Evolutionary conservation across 2,113 vertebrate species (phyloP), one percentile per base, ranked within the genome.

Genomic region (Perccottus glenii): DNA sequence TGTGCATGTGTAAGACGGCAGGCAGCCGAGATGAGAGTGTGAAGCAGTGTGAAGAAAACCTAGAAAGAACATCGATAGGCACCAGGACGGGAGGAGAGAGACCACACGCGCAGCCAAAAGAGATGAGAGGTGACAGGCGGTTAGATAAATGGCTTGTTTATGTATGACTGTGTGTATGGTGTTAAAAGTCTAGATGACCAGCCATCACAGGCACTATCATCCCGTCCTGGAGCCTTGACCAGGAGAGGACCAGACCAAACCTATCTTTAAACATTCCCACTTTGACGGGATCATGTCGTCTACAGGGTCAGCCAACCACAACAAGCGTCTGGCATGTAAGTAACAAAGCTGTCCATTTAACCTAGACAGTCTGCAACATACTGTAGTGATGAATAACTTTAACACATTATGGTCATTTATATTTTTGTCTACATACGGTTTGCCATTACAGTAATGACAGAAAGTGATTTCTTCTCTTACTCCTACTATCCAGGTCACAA

Each of bases 271-370:
- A 51, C 57, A 64, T 55, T 19, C 75, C 70, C n/a, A 58, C 52
- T 36, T 67, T 46, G 45, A 60, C 55, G 14, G 77, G 75, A 89
- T 70, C 84, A 91, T 92, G 91, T 92, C 90, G 44, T 90, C 89
- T 27, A 6, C 84, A 0, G 90, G 88, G 56, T 89, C 89, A 42
- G 80, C 78, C 74, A 88, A 88, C 83, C 85, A 87, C 86, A 91
- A 85, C 70, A 91, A 88, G 36, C 73, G 78, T n/a, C 82, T 88
- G 72, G 63, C 90, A 52, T 89, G 91, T 91, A 68, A 91, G 91
- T 91, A 61, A 67, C 55, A 38, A 43, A 48, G 56, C 49, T 57
- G 46, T 14, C 7, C 19, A 33, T 9, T 12, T 38, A 32, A 33
- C 15, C 15, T 52, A 53, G 58, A 14, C 49, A 33, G 59, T 3